Evolutionary conservation across 2,113 vertebrate species (phyloP), one percentile per base, ranked within the genome.

Genomic region (Leptodactylus fuscus): DNA sequence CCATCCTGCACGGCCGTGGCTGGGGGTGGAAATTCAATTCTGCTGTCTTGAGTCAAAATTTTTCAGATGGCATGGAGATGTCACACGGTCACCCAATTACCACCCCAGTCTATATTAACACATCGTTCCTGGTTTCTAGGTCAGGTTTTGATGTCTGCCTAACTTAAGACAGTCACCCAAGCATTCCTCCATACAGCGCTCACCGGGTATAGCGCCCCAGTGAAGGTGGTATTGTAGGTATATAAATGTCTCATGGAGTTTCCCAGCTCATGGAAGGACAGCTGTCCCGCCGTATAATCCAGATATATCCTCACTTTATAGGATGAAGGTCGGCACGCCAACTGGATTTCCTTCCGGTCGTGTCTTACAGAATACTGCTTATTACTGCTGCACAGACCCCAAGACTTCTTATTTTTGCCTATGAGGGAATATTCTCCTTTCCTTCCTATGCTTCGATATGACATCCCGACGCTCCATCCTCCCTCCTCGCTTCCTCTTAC

Each of bases 231-330:
- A 34, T 12, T 41, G 34, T 38, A 80, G 2, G 77, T 80, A 38
- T 80, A 20, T n/a, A 80, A 41, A 13, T 41, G 77, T 18, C 4
- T 22, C 18, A 80, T 80, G 0, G 77, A 49, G 36, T 38, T 9
- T 5, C 8, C 20, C 36, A 80, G 77, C 12, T 80, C 77, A 62
- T 62, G 62, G 13, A 80, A 80, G 20, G 77, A 80, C 29, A 80
- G 9, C 32, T 8, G 29, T 2, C 77, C 77, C n/a, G 53, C 51
- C 6, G 36, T 16, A 41, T 80, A 80, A 27, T 80, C 51, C 55
- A 80, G 77, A 27, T 38, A 80, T 1, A 80, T 80, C 36, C 51
- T 38, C n/a, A 80, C 20, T 16, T 41, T 60, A n/a, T 15, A 13
- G 20, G 15, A 24, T 32, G 55, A 44, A 16, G 36, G 34, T 5